Evolutionary conservation across 2,888 invertebrate species (phyloP).

Genomic region (Caenorhabditis panamensis): DNA sequence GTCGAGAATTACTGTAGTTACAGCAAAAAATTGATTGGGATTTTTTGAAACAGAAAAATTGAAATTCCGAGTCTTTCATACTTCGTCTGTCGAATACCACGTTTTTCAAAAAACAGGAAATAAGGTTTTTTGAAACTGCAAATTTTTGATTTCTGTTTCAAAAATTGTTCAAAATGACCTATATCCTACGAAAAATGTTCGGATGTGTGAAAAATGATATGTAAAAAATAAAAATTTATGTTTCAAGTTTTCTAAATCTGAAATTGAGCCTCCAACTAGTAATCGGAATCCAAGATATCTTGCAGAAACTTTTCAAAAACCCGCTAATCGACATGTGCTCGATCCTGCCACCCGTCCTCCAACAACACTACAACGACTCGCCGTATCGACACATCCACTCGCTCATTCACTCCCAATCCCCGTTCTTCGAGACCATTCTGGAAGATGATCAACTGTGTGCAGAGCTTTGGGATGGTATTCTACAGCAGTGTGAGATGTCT

Average conservation of each 20-base stretch:
- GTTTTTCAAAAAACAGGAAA: too few relatives aligned
- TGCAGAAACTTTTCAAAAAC: conserved; percentile 62
- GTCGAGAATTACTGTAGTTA: too few relatives aligned
- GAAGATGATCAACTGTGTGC: conserved; percentile 59
- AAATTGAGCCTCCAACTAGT: neutral
- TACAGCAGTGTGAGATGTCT: conserved; percentile 55
- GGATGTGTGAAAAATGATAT: too few relatives aligned
- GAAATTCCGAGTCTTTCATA: too few relatives aligned
- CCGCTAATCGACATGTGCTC: conserved; percentile 60
- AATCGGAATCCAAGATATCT: too few relatives aligned
- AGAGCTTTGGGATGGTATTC: conserved; percentile 64
- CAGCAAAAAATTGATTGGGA: too few relatives aligned
- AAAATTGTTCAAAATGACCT: neutral
- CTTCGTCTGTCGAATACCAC: too few relatives aligned
- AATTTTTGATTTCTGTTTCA: neutral
- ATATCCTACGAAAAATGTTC: neutral
- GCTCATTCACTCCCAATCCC: conserved; percentile 54
- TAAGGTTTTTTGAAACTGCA: too few relatives aligned
- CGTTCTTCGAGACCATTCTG: conserved; percentile 64
- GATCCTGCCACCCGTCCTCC: conserved; percentile 47
- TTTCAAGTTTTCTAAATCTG: neutral
- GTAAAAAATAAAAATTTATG: neutral
- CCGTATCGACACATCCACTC: conserved; percentile 43
- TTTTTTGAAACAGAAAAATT: too few relatives aligned
- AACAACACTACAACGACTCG: conserved; percentile 30